Conservation (phyloP, 2,888 invertebrate species). For the Melanchra persicariae region DNA sequence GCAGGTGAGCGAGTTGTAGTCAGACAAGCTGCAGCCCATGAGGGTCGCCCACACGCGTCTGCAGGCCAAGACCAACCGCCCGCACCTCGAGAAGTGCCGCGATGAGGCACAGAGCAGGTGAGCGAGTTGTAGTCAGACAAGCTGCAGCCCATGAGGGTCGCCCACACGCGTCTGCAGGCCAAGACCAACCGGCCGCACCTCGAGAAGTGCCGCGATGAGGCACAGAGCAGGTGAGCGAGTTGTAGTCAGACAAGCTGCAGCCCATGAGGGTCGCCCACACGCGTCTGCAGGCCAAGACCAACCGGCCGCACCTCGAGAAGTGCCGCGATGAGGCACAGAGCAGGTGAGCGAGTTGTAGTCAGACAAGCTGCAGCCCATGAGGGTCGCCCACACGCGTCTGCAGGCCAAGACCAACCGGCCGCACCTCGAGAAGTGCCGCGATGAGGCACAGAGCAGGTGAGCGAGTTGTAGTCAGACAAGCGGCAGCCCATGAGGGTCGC, state of each 20-base stretch:
- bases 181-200: slow-evolving; percentile 77
- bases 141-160: slow-evolving; percentile 95
- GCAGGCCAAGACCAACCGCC: slow-evolving; percentile 96
- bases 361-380: slow-evolving; percentile 96
- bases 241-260: slow-evolving; percentile 93
- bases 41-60: slow-evolving; percentile 97
- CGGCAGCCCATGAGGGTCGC: slow-evolving; percentile 94
- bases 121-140: slow-evolving; percentile 91
- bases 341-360: slow-evolving; percentile 87
- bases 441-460: slow-evolving; percentile 96
- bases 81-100: slow-evolving; percentile 97
- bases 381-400: slow-evolving; percentile 95
- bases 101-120: slow-evolving; percentile 96
- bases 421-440: slow-evolving; percentile 93
- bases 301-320: slow-evolving; percentile 96
- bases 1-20: slow-evolving; percentile 88
- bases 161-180: slow-evolving; percentile 92
- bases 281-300: slow-evolving; percentile 96
- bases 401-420: background rate
- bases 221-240: too few relatives aligned
- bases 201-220: slow-evolving; percentile 92
- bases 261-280: slow-evolving; percentile 97
- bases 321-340: slow-evolving; percentile 96
- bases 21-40: slow-evolving; percentile 96
- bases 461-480: slow-evolving; percentile 91